Evolutionary conservation across 2,888 invertebrate genomes (phyloP), one percentile per base, ranked within the genome.

Genomic region (Andrena marginata): DNA sequence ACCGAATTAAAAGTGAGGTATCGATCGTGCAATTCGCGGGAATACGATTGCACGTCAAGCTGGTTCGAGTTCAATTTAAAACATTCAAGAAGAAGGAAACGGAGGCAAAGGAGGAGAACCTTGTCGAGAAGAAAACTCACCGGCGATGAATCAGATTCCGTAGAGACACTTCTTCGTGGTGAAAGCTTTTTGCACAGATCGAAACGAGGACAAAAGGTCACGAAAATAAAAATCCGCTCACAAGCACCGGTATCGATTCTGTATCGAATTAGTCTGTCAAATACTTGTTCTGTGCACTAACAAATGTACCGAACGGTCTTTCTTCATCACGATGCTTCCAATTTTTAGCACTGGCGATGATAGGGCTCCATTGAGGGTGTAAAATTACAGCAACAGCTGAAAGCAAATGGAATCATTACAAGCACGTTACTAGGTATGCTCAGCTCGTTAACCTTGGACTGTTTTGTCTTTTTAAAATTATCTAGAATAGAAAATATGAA

Each of bases 111-210:
- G 23, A 31, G 5, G 16, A 20, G 6, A 10, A n/a, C 16, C 20
- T 3, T 29, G 4, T 31, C 29, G 23, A 23, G 6, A 31, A 10
- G 63, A 54, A 35, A 69, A 79, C 79, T 69, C 54, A 79, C 80
- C 80, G 7, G 35, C 33, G 80, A 63, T 26, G 56, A 78, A 35
- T 35, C 20, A 23, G 26, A 49, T 29, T 69, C 48, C 48, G 29
- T 49, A 8, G 10, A 59, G 56, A 69, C 26, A 23, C 33, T 31
- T 35, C 51, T 6, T 48, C 62, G 20, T n/a, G 33, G 10, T n/a
- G 26, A 26, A 54, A 31, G 31, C 26, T 29, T 56, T 49, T 20
- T n/a, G 29, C 2, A 6, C 4, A 56, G 31, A 48, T 69, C 48
- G 48, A 49, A 78, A 68, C 48, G 4, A 16, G 33, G 62, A 63